Conservation (phyloP, 2,113 vertebrate species). For the Synchiropus splendidus region DNA sequence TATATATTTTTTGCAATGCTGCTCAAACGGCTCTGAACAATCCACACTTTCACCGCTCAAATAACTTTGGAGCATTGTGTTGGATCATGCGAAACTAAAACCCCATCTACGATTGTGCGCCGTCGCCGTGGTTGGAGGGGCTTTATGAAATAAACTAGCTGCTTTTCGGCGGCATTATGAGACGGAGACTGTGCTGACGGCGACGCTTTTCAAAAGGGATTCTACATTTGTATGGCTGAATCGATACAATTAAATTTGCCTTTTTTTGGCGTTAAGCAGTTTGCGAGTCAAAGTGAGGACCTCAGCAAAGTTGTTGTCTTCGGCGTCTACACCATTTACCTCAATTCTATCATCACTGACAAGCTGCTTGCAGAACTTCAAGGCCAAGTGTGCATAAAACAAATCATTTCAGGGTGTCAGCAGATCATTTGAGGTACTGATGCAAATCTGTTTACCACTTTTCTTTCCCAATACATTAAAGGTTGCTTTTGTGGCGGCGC, state of each 20-base stretch:
- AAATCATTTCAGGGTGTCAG: constrained; percentile 71
- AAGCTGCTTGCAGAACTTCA: constrained; percentile 68
- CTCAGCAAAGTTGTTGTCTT: constrained; percentile 76
- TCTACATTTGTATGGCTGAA: constrained; percentile 71
- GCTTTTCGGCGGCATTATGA: constrained; percentile 55
- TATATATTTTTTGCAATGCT: constrained; percentile 59
- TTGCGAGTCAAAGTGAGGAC: constrained; percentile 67
- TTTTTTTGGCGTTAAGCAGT: constrained; percentile 56
- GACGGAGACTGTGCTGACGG: constrained; percentile 71
- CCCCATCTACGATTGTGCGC: constrained; percentile 53
- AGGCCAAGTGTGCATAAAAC: constrained; percentile 68
- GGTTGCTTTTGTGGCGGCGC: constrained; percentile 55
- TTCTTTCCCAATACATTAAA: constrained; percentile 57
- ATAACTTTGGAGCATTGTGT: constrained; percentile 67
- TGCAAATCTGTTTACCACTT: constrained; percentile 70
- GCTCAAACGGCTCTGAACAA: constrained; percentile 64
- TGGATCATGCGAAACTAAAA: constrained; percentile 60
- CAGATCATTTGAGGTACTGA: constrained; percentile 66
- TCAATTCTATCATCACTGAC: constrained; percentile 74
- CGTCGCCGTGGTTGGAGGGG: constrained; percentile 48
- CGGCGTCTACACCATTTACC: constrained; percentile 64
- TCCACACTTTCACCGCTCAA: constrained; percentile 45
- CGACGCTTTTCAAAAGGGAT: constrained; percentile 60
- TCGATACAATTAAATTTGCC: constrained; percentile 74
- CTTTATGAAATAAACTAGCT: constrained; percentile 64